A percentile compares a stretch with the other conserved stretches of the same genome.
Conservation (phyloP, 1,140 invertebrate species). For the Megalonaias nervosa region DNA sequence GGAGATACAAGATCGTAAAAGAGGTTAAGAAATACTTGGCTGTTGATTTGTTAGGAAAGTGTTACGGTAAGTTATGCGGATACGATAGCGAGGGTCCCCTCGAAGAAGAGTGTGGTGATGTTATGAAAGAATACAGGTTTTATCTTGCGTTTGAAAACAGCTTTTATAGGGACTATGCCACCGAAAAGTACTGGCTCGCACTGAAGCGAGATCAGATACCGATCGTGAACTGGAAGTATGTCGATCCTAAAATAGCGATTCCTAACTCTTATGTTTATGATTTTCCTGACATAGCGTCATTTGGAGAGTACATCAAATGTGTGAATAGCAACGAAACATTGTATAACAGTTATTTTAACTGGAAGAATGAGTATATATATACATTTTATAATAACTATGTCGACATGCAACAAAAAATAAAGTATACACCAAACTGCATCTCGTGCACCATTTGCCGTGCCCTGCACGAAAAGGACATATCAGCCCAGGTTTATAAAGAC, state of each 20-base stretch:
- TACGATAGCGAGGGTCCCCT: conserved; percentile 26
- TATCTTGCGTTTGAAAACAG: conserved; percentile 74
- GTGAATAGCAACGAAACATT: conserved; percentile 52
- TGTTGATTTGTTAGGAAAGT: conserved; percentile 79
- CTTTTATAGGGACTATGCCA: conserved; percentile 69
- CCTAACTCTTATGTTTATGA: conserved; percentile 75
- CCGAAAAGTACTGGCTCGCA: conserved; percentile 68
- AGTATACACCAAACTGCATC: too few species aligned
- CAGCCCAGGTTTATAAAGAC: too few species aligned
- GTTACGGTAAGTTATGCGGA: conserved; percentile 46
- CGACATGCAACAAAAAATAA: too few species aligned
- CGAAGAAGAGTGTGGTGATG: conserved; percentile 46
- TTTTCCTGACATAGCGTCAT: conserved; percentile 86
- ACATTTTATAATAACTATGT: too few species aligned
- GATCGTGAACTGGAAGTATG: conserved; percentile 54
- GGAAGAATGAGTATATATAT: conserved; percentile 28
- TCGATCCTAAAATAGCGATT: not conserved
- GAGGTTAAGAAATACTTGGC: conserved; percentile 74
- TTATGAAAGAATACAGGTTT: conserved; percentile 87
- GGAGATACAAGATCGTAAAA: conserved; percentile 73
- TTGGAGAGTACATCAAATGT: conserved; percentile 87
- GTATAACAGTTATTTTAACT: conserved; percentile 68
- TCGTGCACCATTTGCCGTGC: too few species aligned
- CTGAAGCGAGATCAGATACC: conserved; percentile 54
- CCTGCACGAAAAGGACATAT: too few species aligned